Base-by-base conservation (phyloP, 2,888 invertebrate species). In the Drosophila cracens region DNA sequence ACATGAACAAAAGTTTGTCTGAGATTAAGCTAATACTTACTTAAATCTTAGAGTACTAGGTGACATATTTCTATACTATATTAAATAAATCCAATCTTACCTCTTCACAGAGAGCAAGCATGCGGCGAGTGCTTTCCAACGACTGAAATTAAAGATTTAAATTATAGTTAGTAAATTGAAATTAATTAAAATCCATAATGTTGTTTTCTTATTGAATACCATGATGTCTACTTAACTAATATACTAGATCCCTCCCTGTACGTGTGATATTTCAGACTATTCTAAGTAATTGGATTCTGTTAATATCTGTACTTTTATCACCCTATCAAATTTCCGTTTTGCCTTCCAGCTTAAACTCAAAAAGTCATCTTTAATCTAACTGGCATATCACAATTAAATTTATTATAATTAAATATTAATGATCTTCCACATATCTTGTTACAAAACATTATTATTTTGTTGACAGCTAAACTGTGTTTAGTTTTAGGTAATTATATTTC, bases 41-140 rank as follows among this genome's bases (percentile, higher is more conserved):
- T 54, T 25, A 25, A 54, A 21, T 40, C 16, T 25, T 46, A n/a
- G 29, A n/a, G 6, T 36, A 36, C 16, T 8, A 33, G 7, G 21
- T 25, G 16, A 34, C 8, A 21, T 7, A 33, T 54, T 27, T 25
- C 0, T 18, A 18, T 11, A 16, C 21, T 29, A n/a, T 3, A 13
- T 16, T 16, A 38, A 49, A 18, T n/a, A 4, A 40, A 29, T 56
- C 2, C 2, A n/a, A 31, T 85, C 90, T 87, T 89, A 92, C 92
- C 92, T 98, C 98, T 94, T 98, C 98, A 93, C 98, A 98, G 94
- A 98, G 95, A 87, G 96, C 95, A 94, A 98, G 95, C 98, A 98
- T 98, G 90, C 98, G 97, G 92, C 98, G 95, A 80, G 98, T 98
- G 92, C 97, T 97, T 93, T 98, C 97, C 95, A 98, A 93, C 60